A percentile compares a stretch with the other conserved stretches of the same genome.
Evolutionary conservation across 1,140 invertebrate genomes (phyloP).

Genomic region (Aphelenchoides avenae): DNA sequence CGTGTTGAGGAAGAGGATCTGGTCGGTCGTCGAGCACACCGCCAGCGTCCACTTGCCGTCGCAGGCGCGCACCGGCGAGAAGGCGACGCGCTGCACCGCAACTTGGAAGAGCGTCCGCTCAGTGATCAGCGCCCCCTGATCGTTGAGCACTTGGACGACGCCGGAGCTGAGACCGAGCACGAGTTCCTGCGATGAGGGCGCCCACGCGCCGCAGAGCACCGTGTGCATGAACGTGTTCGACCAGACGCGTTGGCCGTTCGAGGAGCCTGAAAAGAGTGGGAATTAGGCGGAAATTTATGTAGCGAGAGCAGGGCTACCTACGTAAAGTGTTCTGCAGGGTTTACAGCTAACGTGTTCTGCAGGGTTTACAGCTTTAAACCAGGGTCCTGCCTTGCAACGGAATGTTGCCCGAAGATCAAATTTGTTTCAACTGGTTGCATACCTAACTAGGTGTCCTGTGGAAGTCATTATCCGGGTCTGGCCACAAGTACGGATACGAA

Average conservation of each 20-base stretch:
- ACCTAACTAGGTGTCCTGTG: no score
- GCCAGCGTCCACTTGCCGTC: slow-evolving; percentile 52
- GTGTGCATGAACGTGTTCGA: slow-evolving; percentile 89
- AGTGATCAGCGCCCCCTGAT: slow-evolving; percentile 51
- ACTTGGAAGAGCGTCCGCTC: slow-evolving; percentile 46
- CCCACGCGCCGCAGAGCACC: slow-evolving; percentile 94
- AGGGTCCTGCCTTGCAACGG: no score
- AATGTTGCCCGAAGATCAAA: no score
- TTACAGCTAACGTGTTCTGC: no score
- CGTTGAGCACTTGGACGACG: slow-evolving; percentile 51
- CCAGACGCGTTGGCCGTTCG: slow-evolving; percentile 94
- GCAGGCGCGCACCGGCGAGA: slow-evolving; percentile 37
- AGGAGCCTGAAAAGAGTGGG: slow-evolving; percentile 68
- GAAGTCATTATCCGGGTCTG: no score
- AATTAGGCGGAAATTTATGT: no score
- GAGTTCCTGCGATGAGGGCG: slow-evolving; percentile 88
- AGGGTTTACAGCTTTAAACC: no score
- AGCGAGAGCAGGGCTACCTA: no score
- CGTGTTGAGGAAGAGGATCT: slow-evolving; percentile 53
- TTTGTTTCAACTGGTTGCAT: no score
- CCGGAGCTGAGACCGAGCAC: slow-evolving; percentile 52
- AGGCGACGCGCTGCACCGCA: slow-evolving; percentile 35
- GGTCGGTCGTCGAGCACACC: slow-evolving; percentile 42
- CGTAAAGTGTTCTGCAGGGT: no score
- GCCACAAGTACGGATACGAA: no score